Evolutionary conservation across 1,140 invertebrate species (phyloP).

Genomic region (Plodia interpunctella): DNA sequence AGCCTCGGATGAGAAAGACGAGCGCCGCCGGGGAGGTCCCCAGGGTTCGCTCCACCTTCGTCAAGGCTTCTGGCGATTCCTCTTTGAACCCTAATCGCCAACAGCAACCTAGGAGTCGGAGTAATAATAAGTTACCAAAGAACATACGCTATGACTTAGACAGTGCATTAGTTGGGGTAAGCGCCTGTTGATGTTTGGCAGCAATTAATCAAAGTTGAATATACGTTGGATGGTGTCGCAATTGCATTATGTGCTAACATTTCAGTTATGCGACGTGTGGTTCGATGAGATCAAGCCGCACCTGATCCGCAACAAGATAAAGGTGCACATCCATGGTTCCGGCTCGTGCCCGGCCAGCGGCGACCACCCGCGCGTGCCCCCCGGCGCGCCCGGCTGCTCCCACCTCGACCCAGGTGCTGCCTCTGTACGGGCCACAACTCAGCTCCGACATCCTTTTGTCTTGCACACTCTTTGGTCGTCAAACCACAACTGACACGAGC

Average conservation of each 20-base stretch:
- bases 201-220: too few species aligned
- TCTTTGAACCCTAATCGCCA: neutral
- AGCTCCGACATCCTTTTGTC: slow-evolving; percentile 15
- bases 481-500: neutral
- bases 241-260: neutral
- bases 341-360: slow-evolving; percentile 23
- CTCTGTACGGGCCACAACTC: slow-evolving; percentile 48
- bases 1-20: slow-evolving; percentile 21
- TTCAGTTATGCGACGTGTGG: slow-evolving; percentile 67
- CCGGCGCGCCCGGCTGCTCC: slow-evolving; percentile 33
- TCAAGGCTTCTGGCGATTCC: slow-evolving; percentile 31
- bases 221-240: too few species aligned
- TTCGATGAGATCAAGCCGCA: slow-evolving; percentile 68
- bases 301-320: slow-evolving; percentile 61
- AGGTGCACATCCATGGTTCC: slow-evolving; percentile 48
- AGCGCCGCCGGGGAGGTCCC: neutral
- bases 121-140: slow-evolving; percentile 51
- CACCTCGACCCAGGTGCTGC: slow-evolving; percentile 68
- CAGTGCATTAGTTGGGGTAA: slow-evolving; percentile 59
- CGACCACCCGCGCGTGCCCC: slow-evolving; percentile 22
- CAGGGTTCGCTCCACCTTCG: neutral
- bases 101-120: slow-evolving; percentile 24
- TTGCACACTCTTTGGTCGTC: neutral
- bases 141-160: slow-evolving; percentile 56
- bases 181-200: slow-evolving; percentile 13